Evolutionary conservation across 2,113 vertebrate genomes (phyloP).

Genomic region (Corythornis cristatus): DNA sequence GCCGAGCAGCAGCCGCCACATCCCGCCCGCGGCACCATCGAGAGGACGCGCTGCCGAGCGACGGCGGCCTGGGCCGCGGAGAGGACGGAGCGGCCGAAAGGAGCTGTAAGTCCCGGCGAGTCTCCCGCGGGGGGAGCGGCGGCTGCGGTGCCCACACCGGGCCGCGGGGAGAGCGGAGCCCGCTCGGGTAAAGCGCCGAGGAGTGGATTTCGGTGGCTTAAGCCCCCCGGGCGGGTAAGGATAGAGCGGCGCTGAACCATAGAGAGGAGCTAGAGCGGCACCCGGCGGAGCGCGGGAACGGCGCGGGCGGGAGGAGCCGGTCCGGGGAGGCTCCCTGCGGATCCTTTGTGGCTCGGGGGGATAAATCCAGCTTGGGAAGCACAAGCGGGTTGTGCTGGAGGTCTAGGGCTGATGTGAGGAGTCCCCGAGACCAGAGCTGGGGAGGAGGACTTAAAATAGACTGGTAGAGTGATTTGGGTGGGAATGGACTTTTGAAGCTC

Average conservation of each 20-base stretch:
- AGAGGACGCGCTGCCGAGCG: background rate
- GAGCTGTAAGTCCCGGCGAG: background rate
- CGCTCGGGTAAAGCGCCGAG: rapidly evolving
- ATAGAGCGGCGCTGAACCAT: background rate
- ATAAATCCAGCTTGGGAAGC: background rate
- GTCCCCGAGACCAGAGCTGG: background rate
- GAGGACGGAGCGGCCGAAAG: background rate
- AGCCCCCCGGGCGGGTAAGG: background rate
- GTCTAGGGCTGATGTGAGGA: background rate
- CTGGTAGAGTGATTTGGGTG: background rate
- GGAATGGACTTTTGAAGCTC: background rate
- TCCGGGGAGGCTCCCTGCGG: no score
- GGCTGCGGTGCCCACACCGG: background rate
- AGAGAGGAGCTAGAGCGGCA: background rate
- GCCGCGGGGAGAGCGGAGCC: no score
- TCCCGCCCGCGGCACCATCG: background rate
- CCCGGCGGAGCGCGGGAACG: background rate
- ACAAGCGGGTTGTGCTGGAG: background rate
- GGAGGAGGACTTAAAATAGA: background rate
- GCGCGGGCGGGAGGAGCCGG: background rate
- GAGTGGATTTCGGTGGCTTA: no score
- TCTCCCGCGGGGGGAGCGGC: background rate
- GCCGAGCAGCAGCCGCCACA: slow-evolving; percentile 20
- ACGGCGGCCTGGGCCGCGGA: background rate
- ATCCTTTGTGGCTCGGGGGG: background rate